phyloP scores from a whole-genome alignment of 2,113 vertebrate species.

The Gadus macrocephalus region DNA sequence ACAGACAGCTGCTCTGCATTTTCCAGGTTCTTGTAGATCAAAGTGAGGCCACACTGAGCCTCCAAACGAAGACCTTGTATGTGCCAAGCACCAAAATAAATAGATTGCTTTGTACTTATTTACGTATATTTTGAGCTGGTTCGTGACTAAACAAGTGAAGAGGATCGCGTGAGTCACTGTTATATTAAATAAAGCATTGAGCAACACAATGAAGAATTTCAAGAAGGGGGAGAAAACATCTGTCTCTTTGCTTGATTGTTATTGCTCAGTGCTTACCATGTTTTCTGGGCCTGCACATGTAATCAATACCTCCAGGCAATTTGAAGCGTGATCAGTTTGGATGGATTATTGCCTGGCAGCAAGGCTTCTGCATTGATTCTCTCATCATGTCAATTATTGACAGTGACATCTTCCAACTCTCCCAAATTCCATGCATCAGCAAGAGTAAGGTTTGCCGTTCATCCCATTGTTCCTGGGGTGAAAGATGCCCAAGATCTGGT shows the following conservation, averaged over 20 bases:
- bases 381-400: slow-evolving; percentile 69
- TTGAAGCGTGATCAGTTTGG: slow-evolving; percentile 70
- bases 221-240: slow-evolving; percentile 20
- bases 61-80: neutral
- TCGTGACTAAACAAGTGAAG: too few relatives aligned
- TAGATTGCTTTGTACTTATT: neutral
- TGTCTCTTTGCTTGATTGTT: slow-evolving; percentile 52
- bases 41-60: slow-evolving; percentile 35
- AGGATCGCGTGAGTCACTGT: too few relatives aligned
- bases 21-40: slow-evolving; percentile 67
- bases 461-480: slow-evolving; percentile 15
- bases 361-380: slow-evolving; percentile 65
- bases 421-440: slow-evolving; percentile 62
- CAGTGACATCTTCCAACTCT: slow-evolving; percentile 59
- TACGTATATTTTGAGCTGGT: too few relatives aligned
- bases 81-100: neutral
- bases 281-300: slow-evolving; percentile 57
- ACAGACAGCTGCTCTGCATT: slow-evolving; percentile 64
- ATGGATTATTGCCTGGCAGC: slow-evolving; percentile 70
- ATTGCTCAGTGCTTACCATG: slow-evolving; percentile 57
- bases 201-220: too few relatives aligned
- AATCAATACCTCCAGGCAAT: slow-evolving; percentile 68
- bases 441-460: slow-evolving; percentile 32
- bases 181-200: too few relatives aligned
- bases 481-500: too few relatives aligned